phyloP scores from a whole-genome alignment of 2,888 invertebrate genomes.

The Sinopyrophorus schimmeli region DNA sequence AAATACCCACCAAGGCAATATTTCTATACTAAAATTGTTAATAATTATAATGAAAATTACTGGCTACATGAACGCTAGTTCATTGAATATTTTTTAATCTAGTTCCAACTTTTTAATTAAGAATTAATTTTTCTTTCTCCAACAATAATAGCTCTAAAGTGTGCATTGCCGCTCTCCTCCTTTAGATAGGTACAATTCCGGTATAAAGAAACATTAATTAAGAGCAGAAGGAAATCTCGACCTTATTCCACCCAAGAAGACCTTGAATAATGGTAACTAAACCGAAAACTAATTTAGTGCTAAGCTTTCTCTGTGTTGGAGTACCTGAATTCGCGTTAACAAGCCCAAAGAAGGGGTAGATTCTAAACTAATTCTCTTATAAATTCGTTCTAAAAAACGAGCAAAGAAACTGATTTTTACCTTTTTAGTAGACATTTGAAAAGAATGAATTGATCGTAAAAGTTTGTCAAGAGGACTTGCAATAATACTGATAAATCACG shows the following conservation, averaged over 20 bases:
- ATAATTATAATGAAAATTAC: too few species aligned
- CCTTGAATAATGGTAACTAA: slow-evolving; percentile 16
- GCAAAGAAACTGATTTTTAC: background rate
- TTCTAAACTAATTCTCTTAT: too few species aligned
- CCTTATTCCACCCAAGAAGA: slow-evolving; percentile 11
- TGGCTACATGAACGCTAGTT: too few species aligned
- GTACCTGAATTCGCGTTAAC: background rate
- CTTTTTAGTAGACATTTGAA: background rate
- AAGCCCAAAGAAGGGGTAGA: background rate
- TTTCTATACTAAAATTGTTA: too few species aligned
- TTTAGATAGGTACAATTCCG: slow-evolving; percentile 11
- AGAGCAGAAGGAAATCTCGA: slow-evolving; percentile 11
- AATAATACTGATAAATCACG: slow-evolving; percentile 2
- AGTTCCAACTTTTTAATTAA: too few species aligned
- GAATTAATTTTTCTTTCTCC: too few species aligned
- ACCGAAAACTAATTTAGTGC: slow-evolving; percentile 1
- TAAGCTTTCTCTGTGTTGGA: too few species aligned
- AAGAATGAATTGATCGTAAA: slow-evolving; percentile 1
- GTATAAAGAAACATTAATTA: slow-evolving; percentile 18
- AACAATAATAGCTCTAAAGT: too few species aligned
- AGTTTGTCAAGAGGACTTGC: background rate
- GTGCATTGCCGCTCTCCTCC: too few species aligned
- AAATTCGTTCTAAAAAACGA: too few species aligned
- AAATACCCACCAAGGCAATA: too few species aligned
- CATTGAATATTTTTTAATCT: too few species aligned